Conservation (phyloP, 2,888 invertebrate genomes). For the Athripsodes cinereus region DNA sequence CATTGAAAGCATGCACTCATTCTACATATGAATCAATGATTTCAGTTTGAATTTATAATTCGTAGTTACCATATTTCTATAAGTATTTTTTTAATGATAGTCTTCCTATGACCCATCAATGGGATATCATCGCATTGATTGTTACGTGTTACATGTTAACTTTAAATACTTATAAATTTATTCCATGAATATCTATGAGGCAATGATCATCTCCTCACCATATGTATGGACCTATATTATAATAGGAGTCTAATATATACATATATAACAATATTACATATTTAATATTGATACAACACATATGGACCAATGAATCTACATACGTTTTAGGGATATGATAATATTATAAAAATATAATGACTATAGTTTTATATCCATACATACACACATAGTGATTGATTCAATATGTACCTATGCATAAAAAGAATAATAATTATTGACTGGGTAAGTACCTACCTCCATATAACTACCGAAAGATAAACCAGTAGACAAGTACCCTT, state of each 20-base stretch:
- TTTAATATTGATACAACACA: not conserved
- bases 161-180: conserved; percentile 16
- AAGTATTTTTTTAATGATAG: not conserved
- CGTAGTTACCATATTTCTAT: no score
- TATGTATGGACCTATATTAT: not conserved
- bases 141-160: not conserved
- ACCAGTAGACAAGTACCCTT: not conserved
- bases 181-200: conserved; percentile 28
- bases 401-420: conserved; percentile 12
- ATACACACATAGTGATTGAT: conserved; percentile 16
- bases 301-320: not conserved
- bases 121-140: not conserved
- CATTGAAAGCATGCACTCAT: no score
- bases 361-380: not conserved
- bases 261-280: not conserved
- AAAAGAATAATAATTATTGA: conserved; percentile 7
- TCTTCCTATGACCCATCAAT: not conserved
- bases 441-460: conserved; percentile 14
- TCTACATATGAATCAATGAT: no score
- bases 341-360: not conserved
- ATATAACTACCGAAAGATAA: not conserved
- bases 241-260: not conserved
- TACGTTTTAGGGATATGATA: not conserved
- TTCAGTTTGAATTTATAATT: no score
- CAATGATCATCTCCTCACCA: not conserved